Evolutionary conservation across 2,888 invertebrate species (phyloP).

Genomic region (Dichetophora obliterata): DNA sequence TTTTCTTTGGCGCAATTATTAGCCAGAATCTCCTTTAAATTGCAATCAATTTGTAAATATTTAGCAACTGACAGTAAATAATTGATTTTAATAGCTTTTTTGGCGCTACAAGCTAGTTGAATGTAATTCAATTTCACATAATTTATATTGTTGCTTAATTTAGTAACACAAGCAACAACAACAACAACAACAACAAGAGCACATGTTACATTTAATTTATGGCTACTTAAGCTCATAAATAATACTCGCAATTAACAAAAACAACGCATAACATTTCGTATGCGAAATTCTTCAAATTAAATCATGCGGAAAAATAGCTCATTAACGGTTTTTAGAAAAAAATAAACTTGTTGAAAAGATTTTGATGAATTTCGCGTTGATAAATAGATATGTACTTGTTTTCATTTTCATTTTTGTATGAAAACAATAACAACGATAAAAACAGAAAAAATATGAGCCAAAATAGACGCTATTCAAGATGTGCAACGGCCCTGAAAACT

Average conservation of each 20-base stretch:
- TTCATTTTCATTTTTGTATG: no score
- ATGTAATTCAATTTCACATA: neutral
- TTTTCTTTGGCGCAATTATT: neutral
- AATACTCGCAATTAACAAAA: neutral
- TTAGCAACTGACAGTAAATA: neutral
- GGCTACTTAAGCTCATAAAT: neutral
- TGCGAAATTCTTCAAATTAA: constrained; percentile 21
- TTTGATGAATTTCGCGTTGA: no score
- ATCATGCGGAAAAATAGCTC: constrained; percentile 34
- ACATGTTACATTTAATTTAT: constrained; percentile 15
- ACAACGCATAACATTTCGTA: neutral
- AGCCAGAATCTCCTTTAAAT: neutral
- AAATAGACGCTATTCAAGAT: no score
- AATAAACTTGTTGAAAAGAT: neutral
- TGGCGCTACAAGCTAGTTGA: neutral
- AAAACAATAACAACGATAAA: no score
- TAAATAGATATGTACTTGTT: no score
- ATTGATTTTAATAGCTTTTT: neutral
- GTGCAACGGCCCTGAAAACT: no score
- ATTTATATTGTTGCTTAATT: neutral
- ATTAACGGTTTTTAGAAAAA: constrained; percentile 22
- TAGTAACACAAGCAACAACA: neutral
- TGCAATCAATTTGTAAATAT: neutral
- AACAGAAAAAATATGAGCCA: no score
- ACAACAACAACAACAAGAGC: neutral